These are phyloP conservation scores for Aphis craccivora DNA, from an alignment of 1,140 invertebrate species.

Conservation along the genomic window DNA sequence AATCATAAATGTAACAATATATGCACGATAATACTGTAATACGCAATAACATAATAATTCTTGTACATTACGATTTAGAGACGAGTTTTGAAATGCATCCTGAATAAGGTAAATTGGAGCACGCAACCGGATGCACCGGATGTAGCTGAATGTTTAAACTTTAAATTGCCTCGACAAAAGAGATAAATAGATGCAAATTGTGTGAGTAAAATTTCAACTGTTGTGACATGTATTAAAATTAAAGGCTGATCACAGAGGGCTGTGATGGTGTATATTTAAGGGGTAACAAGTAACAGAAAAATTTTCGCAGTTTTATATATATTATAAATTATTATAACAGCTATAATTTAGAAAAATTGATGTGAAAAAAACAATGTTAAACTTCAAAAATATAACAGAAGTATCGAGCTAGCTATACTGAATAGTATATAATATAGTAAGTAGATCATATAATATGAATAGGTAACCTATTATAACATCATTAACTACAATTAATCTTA, in stretches of 20 bases:
- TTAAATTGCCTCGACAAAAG: constrained; percentile 18
- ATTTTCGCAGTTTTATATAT: background rate
- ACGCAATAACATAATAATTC: background rate
- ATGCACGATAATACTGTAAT: background rate
- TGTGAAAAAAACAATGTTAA: background rate
- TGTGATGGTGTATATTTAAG: background rate
- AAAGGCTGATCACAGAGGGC: background rate
- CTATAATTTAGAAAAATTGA: background rate
- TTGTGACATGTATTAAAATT: background rate
- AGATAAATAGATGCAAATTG: constrained; percentile 27
- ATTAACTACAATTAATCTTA: no score
- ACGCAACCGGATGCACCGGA: constrained; percentile 26
- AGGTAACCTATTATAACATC: no score
- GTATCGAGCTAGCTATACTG: background rate
- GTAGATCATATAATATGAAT: no score
- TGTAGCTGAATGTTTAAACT: constrained; percentile 20
- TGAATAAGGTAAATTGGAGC: constrained; percentile 26
- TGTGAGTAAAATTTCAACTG: background rate
- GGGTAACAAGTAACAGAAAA: background rate
- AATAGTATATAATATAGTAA: no score
- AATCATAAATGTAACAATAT: background rate
- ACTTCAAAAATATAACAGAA: background rate
- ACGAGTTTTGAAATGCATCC: constrained; percentile 10
- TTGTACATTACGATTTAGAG: constrained; percentile 3
- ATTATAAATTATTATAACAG: background rate